phyloP scores from a whole-genome alignment of 2,888 invertebrate genomes.

The Rhorus exstirpatorius region DNA sequence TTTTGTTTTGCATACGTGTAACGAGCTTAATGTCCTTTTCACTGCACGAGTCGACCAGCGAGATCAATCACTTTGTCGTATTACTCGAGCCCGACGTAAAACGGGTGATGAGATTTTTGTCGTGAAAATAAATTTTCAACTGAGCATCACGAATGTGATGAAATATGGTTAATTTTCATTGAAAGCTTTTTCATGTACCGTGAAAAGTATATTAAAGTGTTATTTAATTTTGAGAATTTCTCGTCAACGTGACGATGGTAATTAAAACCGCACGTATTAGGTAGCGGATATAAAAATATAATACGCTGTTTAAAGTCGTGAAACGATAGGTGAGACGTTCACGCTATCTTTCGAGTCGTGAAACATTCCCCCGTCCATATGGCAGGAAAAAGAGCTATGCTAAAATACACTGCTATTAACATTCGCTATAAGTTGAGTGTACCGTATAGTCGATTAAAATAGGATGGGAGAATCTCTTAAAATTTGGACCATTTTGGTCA shows the following conservation, averaged over 20 bases:
- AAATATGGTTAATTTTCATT: conserved; percentile 36
- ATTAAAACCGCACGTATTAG: background rate
- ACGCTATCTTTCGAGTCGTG: background rate
- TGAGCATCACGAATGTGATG: conserved; percentile 38
- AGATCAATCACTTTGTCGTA: conserved; percentile 36
- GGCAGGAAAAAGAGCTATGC: background rate
- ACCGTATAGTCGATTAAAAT: conserved; percentile 74
- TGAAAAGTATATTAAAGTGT: background rate
- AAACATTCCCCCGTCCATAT: background rate
- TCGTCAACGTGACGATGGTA: background rate
- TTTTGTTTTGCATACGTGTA: no score
- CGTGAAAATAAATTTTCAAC: conserved; percentile 34
- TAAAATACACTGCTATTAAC: background rate
- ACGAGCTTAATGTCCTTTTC: no score
- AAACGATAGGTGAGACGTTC: conserved; percentile 23
- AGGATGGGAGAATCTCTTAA: conserved; percentile 71
- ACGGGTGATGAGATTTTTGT: conserved; percentile 27
- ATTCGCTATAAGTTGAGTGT: conserved; percentile 52
- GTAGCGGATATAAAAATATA: background rate
- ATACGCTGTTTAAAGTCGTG: conserved; percentile 34
- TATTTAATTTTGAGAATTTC: conserved; percentile 1
- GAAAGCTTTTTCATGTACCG: conserved; percentile 31
- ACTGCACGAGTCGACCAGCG: background rate
- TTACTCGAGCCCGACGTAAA: background rate
- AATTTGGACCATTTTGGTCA: conserved; percentile 69